These are phyloP conservation scores for Nowickia ferox DNA, from an alignment of 2,888 invertebrate species.

Conservation along the genomic window DNA sequence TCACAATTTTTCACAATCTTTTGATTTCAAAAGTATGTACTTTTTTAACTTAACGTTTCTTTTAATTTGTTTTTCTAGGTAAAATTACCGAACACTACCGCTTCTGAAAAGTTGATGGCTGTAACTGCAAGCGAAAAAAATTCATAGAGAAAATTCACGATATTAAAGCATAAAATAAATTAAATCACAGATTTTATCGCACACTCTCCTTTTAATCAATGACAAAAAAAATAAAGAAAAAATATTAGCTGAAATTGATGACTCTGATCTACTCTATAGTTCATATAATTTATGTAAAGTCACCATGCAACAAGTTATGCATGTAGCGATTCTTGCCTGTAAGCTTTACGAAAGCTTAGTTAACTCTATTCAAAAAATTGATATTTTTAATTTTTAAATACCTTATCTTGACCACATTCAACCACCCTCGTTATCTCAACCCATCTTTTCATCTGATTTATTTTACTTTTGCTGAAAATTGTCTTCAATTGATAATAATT, in stretches of 20 bases:
- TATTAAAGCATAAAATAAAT: constrained; percentile 28
- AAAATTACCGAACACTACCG: constrained; percentile 44
- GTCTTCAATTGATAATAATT: constrained; percentile 81
- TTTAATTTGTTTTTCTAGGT: neutral
- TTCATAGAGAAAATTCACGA: constrained; percentile 10
- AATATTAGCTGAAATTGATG: neutral
- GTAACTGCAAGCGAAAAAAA: constrained; percentile 26
- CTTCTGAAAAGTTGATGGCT: neutral
- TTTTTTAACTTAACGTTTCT: constrained; percentile 1
- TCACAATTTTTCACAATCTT: constrained; percentile 25
- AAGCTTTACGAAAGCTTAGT: no score
- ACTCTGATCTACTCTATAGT: neutral
- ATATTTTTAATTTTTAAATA: neutral
- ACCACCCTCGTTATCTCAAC: constrained; percentile 32
- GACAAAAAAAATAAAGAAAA: neutral
- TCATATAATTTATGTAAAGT: neutral
- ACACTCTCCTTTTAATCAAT: neutral
- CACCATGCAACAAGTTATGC: neutral
- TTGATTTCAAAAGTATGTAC: neutral
- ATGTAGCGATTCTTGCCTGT: neutral
- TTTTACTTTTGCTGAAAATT: constrained; percentile 74
- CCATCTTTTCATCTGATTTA: constrained; percentile 8
- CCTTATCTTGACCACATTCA: neutral
- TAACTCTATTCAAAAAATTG: neutral
- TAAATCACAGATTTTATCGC: constrained; percentile 17